Conservation (phyloP, 1,140 invertebrate genomes). For the Drosophila orosa region DNA sequence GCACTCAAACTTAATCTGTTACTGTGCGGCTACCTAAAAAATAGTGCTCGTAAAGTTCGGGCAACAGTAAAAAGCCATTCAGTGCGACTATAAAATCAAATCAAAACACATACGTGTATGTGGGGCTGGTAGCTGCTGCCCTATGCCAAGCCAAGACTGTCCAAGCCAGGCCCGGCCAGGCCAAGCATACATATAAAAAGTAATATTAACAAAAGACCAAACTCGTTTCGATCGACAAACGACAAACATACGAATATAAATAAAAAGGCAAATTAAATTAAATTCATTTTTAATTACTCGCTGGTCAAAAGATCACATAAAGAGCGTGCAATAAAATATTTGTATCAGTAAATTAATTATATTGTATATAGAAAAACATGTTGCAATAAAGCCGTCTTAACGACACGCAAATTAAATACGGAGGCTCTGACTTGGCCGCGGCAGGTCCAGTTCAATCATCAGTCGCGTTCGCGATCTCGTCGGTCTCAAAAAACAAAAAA, state of each 20-base stretch:
- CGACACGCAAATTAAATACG: slow-evolving; percentile 69
- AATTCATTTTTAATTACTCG: slow-evolving; percentile 77
- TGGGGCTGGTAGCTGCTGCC: slow-evolving; percentile 23
- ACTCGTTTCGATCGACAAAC: slow-evolving; percentile 64
- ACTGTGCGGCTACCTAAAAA: slow-evolving; percentile 58
- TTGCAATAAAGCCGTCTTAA: slow-evolving; percentile 71
- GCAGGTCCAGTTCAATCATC: slow-evolving; percentile 32
- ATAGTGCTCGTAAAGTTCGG: slow-evolving; percentile 61
- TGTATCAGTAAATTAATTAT: slow-evolving; percentile 79
- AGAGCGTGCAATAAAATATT: slow-evolving; percentile 78
- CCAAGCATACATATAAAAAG: slow-evolving; percentile 41
- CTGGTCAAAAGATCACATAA: slow-evolving; percentile 75
- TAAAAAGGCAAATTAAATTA: slow-evolving; percentile 77
- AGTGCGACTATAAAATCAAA: slow-evolving; percentile 77
- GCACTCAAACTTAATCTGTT: slow-evolving; percentile 58
- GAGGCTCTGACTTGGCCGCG: slow-evolving; percentile 28
- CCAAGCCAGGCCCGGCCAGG: slow-evolving; percentile 16
- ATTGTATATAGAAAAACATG: slow-evolving; percentile 81
- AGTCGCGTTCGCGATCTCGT: slow-evolving; percentile 16
- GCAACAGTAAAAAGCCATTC: slow-evolving; percentile 77
- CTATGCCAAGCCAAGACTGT: slow-evolving; percentile 35
- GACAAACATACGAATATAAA: slow-evolving; percentile 59
- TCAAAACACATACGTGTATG: slow-evolving; percentile 54
- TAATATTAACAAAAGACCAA: slow-evolving; percentile 75
- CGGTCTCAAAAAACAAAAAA: slow-evolving; percentile 20